A percentile compares a stretch with the other conserved stretches of the same genome.
phyloP scores from a whole-genome alignment of 2,113 vertebrate species.

The Phodopus roborovskii region DNA sequence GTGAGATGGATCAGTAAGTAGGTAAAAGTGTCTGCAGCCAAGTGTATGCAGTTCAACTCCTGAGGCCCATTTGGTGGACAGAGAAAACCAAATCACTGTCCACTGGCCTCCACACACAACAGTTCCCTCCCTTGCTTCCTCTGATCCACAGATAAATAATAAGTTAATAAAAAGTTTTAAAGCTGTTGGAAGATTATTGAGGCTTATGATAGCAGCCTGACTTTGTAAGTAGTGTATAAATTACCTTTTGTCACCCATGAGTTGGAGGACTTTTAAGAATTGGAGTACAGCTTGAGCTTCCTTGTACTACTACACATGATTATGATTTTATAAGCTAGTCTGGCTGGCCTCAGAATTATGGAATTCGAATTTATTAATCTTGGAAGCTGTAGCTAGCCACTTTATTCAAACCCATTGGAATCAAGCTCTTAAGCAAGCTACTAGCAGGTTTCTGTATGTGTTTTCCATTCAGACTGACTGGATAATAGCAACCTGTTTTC shows the following conservation, averaged over 20 bases:
- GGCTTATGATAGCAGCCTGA: neutral
- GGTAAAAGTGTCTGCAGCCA: neutral
- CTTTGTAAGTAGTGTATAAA: neutral
- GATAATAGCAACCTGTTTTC: neutral
- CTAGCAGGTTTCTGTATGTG: neutral
- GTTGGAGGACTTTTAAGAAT: neutral
- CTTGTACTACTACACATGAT: neutral
- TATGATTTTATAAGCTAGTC: neutral
- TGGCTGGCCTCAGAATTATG: neutral
- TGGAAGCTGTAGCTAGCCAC: neutral
- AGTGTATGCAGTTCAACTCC: neutral
- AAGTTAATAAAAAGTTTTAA: neutral
- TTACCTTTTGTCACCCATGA: neutral
- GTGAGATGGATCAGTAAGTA: neutral
- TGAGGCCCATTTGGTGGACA: neutral
- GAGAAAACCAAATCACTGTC: neutral
- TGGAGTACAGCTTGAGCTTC: neutral
- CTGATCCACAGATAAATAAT: neutral
- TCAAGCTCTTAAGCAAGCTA: neutral
- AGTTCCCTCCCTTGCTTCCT: neutral
- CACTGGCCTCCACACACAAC: neutral
- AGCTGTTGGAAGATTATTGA: neutral
- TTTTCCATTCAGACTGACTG: neutral
- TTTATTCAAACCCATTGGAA: neutral
- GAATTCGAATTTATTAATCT: slow-evolving; percentile 13